Base-by-base conservation (phyloP, 2,113 vertebrate species). In the Ophthalmolycus amberensis region DNA sequence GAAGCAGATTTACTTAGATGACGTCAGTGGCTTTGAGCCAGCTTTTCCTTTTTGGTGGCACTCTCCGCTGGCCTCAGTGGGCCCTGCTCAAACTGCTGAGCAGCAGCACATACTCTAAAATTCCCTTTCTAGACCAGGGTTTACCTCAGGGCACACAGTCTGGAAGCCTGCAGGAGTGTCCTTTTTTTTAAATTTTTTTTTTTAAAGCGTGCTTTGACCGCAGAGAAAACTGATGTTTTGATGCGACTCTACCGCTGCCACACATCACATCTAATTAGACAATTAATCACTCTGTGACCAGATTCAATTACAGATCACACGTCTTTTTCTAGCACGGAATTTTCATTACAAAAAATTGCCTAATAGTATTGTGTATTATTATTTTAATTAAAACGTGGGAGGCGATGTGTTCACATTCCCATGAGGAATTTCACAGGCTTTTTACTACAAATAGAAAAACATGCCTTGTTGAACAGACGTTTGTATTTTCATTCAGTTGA, bases 1-100 rank as follows among this genome's bases (percentile, higher is more conserved):
- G 94, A 95, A 94, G 91, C 96, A 96, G 95, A 97, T 97, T 97
- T 96, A 96, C 96, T 95, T 94, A 95, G 93, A 95, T 97, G 97
- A 98, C 96, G 96, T 97, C 96, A 97, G 96, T 96, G 96, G 96
- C 96, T 96, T 92, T 92, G 87, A 93, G 95, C 96, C 96, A 98
- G 96, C 92, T 95, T 96, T 94, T 95, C 94, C 95, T 96, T 92
- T 95, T 94, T 95, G 94, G 96, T 95, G 94, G 95, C 95, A 95
- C 96, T 97, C 94, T 96, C 94, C 93, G 85, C 94, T 95, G 91
- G 95, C 95, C 95, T 96, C 95, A 94, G 94, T 92, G 95, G 93
- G 94, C 93, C 95, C 92, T 93, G 94, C 94, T 94, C 82, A 93
- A 93, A 95, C 93, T 94, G 94, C 93, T 95, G 94, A 96, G 95